phyloP scores from a whole-genome alignment of 2,888 invertebrate genomes.

The Lithophane semibrunnea region DNA sequence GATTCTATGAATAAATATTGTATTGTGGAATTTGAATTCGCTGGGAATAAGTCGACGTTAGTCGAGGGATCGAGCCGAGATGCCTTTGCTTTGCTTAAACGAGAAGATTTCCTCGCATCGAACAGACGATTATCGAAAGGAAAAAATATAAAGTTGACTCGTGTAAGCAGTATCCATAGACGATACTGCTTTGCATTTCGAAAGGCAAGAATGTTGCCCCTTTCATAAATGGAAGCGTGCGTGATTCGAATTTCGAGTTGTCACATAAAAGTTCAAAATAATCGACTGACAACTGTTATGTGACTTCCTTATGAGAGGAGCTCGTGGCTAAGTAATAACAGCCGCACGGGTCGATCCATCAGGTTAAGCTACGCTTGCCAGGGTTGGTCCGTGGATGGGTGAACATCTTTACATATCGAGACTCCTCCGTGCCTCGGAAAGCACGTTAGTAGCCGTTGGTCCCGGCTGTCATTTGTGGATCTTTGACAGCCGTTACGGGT shows the following conservation, averaged over 20 bases:
- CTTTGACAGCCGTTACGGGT: too few relatives aligned
- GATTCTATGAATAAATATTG: conserved; percentile 62
- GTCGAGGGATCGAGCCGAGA: neutral
- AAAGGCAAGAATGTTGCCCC: neutral
- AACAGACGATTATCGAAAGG: neutral
- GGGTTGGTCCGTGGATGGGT: too few relatives aligned
- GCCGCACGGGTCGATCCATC: too few relatives aligned
- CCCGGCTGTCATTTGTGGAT: too few relatives aligned
- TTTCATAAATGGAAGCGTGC: neutral
- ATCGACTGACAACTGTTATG: too few relatives aligned
- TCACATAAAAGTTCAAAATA: neutral
- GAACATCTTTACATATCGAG: too few relatives aligned
- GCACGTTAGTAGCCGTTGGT: too few relatives aligned
- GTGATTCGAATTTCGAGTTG: neutral
- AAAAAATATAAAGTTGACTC: neutral
- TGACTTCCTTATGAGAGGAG: too few relatives aligned
- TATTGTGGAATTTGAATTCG: conserved; percentile 50
- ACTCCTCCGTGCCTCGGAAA: too few relatives aligned
- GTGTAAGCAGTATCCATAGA: neutral
- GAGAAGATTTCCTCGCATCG: neutral
- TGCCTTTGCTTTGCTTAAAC: neutral
- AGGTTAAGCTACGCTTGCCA: too few relatives aligned
- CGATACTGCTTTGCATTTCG: neutral
- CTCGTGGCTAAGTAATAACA: too few relatives aligned
- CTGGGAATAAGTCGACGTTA: conserved; percentile 10